Conservation (phyloP, 37 sponge, comb jelly and placozoan genomes). For the Chondrilla cf. caribensis region DNA sequence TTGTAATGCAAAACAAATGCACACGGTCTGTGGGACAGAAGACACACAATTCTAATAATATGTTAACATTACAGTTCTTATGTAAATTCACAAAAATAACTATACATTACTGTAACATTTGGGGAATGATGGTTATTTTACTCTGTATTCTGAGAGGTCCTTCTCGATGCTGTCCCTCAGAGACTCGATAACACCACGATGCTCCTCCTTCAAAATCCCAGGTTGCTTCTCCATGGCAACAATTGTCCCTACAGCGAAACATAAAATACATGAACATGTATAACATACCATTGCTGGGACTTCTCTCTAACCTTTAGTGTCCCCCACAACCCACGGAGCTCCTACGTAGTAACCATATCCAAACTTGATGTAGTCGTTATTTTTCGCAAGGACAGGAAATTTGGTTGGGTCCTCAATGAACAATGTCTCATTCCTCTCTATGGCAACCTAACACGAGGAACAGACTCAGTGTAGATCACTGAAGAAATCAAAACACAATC, state of each 20-base stretch:
- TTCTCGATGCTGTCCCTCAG: conserved; percentile 20
- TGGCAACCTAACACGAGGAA: conserved; percentile 25
- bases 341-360: conserved; percentile 57
- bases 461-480: too few species aligned
- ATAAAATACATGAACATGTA: neutral
- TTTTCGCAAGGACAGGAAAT: conserved; percentile 40
- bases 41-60: too few species aligned
- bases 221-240: conserved; percentile 51
- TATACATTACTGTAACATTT: too few species aligned
- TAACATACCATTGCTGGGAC: neutral
- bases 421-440: conserved; percentile 36
- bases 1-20: too few species aligned
- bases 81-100: too few species aligned
- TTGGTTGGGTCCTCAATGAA: conserved; percentile 47
- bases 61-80: too few species aligned
- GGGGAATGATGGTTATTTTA: too few species aligned
- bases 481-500: too few species aligned
- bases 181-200: conserved; percentile 20
- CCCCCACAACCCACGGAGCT: conserved; percentile 52
- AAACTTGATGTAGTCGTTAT: conserved; percentile 39
- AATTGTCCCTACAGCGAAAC: conserved; percentile 23
- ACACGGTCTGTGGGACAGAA: too few species aligned
- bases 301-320: conserved; percentile 21
- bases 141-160: neutral
- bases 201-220: conserved; percentile 31